Evolutionary conservation across 2,113 vertebrate genomes (phyloP).

Genomic region (Illadopsis cleaveri): DNA sequence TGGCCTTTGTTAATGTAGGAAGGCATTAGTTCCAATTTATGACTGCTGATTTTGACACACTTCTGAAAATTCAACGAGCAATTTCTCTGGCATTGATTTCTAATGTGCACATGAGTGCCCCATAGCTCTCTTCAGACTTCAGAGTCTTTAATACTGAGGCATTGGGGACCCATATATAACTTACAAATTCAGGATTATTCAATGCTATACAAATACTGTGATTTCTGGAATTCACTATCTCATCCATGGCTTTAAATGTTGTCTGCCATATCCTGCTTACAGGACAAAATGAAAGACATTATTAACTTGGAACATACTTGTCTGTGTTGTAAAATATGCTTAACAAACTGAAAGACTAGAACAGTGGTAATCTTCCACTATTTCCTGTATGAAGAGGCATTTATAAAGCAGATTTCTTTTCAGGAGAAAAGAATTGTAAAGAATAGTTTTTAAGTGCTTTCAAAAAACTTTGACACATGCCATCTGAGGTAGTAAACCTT

Average conservation of each 20-base stretch:
- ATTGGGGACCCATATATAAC: accelerated
- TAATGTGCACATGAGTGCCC: background rate
- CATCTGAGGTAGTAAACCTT: background rate
- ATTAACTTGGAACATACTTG: background rate
- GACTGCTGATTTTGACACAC: background rate
- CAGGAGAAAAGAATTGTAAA: background rate
- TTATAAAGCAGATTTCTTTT: background rate
- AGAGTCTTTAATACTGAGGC: background rate
- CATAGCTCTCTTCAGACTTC: background rate
- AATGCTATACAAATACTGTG: background rate
- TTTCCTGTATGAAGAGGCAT: background rate
- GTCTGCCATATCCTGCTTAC: background rate
- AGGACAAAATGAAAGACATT: background rate
- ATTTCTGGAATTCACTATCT: background rate
- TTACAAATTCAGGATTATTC: background rate
- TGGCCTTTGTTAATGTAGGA: background rate
- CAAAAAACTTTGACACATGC: background rate
- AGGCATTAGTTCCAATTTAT: background rate
- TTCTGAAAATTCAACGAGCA: background rate
- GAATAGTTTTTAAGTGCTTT: background rate
- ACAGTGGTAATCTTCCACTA: background rate
- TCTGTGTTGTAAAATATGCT: background rate
- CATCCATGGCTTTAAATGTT: background rate
- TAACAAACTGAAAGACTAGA: background rate
- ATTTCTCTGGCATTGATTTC: background rate